phyloP scores from a whole-genome alignment of 2,113 vertebrate species.

The Vulpes vulpes region DNA sequence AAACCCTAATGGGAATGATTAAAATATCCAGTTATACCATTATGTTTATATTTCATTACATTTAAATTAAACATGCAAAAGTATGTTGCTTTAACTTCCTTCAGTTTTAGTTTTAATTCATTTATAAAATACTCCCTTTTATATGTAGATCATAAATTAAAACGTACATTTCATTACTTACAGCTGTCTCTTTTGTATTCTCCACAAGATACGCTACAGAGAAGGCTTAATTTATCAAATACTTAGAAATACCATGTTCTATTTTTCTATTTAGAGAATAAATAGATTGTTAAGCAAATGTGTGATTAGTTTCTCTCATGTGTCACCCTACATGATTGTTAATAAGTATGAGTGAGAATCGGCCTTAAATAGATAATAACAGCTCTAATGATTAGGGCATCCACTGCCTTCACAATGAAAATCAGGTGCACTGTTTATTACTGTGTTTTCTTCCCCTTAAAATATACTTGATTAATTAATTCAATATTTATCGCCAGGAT shows the following conservation, averaged over 20 bases:
- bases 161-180: neutral
- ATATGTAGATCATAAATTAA: neutral
- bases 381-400: neutral
- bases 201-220: neutral
- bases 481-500: neutral
- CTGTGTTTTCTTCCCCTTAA: neutral
- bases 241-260: neutral
- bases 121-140: neutral
- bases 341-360: neutral
- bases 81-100: neutral
- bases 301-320: neutral
- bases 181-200: neutral
- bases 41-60: neutral
- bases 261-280: neutral
- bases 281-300: neutral
- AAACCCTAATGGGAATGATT: neutral
- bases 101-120: neutral
- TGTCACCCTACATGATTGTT: neutral
- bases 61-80: neutral
- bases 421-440: neutral
- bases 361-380: neutral
- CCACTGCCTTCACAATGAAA: neutral
- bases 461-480: conserved; percentile 20
- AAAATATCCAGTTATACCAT: neutral
- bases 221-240: neutral